Percentiles rank a stretch among this genome's conserved stretches.
Evolutionary conservation across 2,113 vertebrate genomes (phyloP).

Genomic region (Antidorcas marsupialis): DNA sequence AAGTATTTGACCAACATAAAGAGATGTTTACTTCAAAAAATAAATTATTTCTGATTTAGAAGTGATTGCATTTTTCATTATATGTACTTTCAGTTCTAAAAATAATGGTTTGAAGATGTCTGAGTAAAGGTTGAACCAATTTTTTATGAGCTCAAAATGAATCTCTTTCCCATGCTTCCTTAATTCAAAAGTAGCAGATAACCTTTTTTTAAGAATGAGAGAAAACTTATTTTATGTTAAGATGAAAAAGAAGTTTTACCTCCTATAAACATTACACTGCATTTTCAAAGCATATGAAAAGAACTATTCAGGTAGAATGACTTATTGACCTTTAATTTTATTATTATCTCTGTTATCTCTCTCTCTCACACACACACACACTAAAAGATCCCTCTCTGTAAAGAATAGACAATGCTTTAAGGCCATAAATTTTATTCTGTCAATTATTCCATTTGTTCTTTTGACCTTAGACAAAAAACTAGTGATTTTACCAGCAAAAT

Average conservation of each 20-base stretch:
- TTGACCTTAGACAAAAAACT: neutral
- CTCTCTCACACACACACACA: neutral
- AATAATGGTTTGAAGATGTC: neutral
- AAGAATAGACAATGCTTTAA: neutral
- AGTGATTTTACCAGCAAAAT: neutral
- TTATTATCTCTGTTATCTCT: neutral
- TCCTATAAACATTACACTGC: neutral
- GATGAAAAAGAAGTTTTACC: neutral
- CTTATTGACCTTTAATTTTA: slow-evolving; percentile 41
- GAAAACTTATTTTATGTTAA: slow-evolving; percentile 17
- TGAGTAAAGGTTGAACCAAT: slow-evolving; percentile 43
- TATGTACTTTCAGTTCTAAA: slow-evolving; percentile 33
- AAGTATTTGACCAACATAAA: slow-evolving; percentile 7
- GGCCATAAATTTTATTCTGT: neutral
- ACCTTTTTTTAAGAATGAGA: neutral
- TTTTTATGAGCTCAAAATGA: slow-evolving; percentile 38
- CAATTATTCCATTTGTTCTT: neutral
- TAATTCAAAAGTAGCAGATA: slow-evolving; percentile 10
- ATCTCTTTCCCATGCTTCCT: slow-evolving; percentile 14
- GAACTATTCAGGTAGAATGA: slow-evolving; percentile 11
- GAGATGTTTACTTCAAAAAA: slow-evolving; percentile 7
- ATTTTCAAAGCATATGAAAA: slow-evolving; percentile 33
- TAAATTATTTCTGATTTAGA: neutral
- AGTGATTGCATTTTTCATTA: slow-evolving; percentile 30
- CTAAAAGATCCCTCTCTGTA: neutral